Evolutionary conservation across 2,797 vertebrate species (phyloP), one percentile per base, ranked within the genome.

Genomic region (Eulemur rubriventer): DNA sequence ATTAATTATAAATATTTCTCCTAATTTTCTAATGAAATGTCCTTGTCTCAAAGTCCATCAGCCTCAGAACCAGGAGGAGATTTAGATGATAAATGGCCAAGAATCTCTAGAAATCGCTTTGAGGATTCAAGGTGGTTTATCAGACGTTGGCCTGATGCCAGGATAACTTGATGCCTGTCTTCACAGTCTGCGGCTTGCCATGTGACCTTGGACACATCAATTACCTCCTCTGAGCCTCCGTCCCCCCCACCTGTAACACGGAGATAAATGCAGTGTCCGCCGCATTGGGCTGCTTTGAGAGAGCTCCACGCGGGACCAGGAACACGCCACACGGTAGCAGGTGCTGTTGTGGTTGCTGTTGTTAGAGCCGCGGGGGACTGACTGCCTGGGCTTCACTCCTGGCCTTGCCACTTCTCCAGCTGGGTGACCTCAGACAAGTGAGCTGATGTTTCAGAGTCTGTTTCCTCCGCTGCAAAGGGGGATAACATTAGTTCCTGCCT

Each of bases 1-100:
- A 59, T 91, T 94, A 89, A 93, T 93, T 93, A 96, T 84, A 88
- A 92, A 82, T 85, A 94, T 65, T 80, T 91, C 72, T 96, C 38
- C 59, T 84, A 67, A 85, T 95, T 94, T 93, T 84, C 95, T 75
- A 82, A 75, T 59, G 81, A 92, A 81, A 88, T 48, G 82, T 7
- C 87, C 78, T 90, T 84, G 83, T 89, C 89, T 92, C 72, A 13
- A 70, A 91, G 63, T 65, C 73, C 33, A 92, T 82, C 59, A 81
- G 24, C 84, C 70, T 85, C 35, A 70, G 55, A 96, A 75, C 61
- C n/a, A 38, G 57, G 41, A 55, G 70, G 63, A 89, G 46, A 61
- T 9, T 2, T 22, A 93, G 73, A 43, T 61, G 89, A 75, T 30
- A 75, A 69, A 94, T 43, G 38, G 28, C 10, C 48, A 24, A 75